Percentiles rank a stretch among this genome's conserved stretches.
phyloP scores from a whole-genome alignment of 2,113 vertebrate species.

The Zosterops borbonicus region DNA sequence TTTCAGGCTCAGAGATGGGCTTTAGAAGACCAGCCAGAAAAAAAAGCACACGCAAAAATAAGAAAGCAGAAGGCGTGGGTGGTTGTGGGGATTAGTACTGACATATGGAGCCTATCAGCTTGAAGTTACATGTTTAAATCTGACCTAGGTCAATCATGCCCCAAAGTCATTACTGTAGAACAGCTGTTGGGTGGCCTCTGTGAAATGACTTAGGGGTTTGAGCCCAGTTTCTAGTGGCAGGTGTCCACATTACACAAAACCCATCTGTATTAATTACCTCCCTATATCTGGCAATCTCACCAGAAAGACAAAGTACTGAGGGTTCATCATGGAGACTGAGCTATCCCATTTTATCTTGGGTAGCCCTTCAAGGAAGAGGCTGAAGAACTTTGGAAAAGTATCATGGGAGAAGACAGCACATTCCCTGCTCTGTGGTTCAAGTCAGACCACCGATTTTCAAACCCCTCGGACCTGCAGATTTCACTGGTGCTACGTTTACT shows the following conservation, averaged over 20 bases:
- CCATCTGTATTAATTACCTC: conserved; percentile 41
- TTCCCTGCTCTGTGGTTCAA: background rate
- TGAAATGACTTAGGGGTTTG: conserved; percentile 47
- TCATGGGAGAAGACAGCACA: background rate
- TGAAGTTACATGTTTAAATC: conserved; percentile 47
- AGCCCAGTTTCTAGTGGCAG: conserved; percentile 55
- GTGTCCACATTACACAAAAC: conserved; percentile 40
- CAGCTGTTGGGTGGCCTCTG: conserved; percentile 52
- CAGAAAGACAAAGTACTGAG: background rate
- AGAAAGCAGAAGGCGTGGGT: conserved; percentile 55
- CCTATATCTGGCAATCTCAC: background rate
- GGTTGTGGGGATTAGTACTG: conserved; percentile 41
- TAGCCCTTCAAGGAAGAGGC: background rate
- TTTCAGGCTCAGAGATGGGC: background rate
- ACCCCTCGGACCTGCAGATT: background rate
- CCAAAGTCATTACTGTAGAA: conserved; percentile 32
- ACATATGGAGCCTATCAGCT: conserved; percentile 58
- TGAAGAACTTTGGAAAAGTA: background rate
- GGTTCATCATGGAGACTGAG: background rate
- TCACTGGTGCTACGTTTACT: background rate
- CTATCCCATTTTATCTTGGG: background rate
- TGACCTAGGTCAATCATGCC: conserved; percentile 47
- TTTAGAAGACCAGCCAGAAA: conserved; percentile 43
- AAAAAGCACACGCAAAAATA: conserved; percentile 3
- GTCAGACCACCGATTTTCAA: background rate